Evolutionary conservation across 2,888 invertebrate species (phyloP), one percentile per base, ranked within the genome.

Genomic region (Digitonthophagus gazella): DNA sequence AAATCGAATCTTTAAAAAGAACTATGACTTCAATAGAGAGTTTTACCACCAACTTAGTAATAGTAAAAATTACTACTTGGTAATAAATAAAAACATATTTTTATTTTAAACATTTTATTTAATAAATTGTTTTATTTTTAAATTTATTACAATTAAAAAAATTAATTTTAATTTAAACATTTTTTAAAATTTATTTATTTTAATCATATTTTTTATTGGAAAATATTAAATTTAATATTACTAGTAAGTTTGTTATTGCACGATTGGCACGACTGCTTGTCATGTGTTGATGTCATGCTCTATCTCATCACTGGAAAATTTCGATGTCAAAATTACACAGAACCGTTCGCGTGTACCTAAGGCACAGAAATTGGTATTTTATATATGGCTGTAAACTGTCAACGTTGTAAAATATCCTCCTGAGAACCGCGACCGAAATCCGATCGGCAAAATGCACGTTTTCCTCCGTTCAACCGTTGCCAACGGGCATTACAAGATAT

Each of bases 261-360:
- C 11, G 11, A 28, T 70, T 70, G 70, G 70, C 63, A 20, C 15
- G 18, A 58, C 15, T 19, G 22, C 64, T 67, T 70, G 68, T 68
- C 70, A 70, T 70, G 67, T 56, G 66, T 65, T 74, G 75, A 75
- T 77, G 77, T 78, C 78, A 79, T 73, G 72, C 71, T 72, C 73
- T 73, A 74, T 75, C 28, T 75, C 73, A 74, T 75, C 75, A 74
- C 75, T 74, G 76, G 77, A 77, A 78, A 77, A 76, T 78, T 79
- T 77, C 74, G 70, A 74, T 74, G 78, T 79, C 76, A 71, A 69
- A 69, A 71, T 68, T 69, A 58, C 67, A 68, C 64, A 64, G 58
- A 64, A 63, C 58, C 20, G 58, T 58, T 66, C 66, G 66, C 58
- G 68, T 71, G 18, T 44, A 44, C 28, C 64, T 70, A 70, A 70